Evolutionary conservation across 2,888 invertebrate species (phyloP).

Genomic region (Fragum sueziense): DNA sequence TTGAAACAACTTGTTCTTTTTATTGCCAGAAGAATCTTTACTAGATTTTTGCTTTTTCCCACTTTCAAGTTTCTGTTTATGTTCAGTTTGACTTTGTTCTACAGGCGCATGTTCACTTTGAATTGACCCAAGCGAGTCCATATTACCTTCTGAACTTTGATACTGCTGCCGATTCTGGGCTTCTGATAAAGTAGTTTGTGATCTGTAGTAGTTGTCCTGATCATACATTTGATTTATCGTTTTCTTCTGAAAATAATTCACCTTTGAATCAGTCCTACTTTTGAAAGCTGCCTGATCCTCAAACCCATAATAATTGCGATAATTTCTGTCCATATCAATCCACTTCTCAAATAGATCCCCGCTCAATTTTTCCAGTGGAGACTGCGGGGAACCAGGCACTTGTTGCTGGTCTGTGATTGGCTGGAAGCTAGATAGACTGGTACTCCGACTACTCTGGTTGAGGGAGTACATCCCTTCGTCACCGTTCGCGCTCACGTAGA

Average conservation of each 20-base stretch:
- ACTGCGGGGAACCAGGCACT: conserved; percentile 29
- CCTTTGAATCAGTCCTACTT: conserved; percentile 63
- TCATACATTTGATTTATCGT: conserved; percentile 63
- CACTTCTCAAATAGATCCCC: conserved; percentile 67
- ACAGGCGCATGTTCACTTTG: not conserved
- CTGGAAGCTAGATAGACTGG: conserved; percentile 57
- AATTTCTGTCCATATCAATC: conserved; percentile 69
- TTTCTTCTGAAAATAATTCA: conserved; percentile 69
- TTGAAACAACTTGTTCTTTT: conserved; percentile 56
- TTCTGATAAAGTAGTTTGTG: conserved; percentile 36
- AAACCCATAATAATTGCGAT: conserved; percentile 69
- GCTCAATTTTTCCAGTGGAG: conserved; percentile 54
- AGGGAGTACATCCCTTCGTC: conserved; percentile 61
- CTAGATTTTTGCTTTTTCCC: conserved; percentile 35
- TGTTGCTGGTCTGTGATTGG: conserved; percentile 38
- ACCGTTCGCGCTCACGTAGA: conserved; percentile 55
- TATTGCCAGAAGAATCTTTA: conserved; percentile 34
- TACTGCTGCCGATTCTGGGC: not conserved
- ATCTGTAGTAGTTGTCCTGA: conserved; percentile 65
- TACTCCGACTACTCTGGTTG: conserved; percentile 56
- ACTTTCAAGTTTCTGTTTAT: not conserved
- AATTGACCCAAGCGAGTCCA: not conserved
- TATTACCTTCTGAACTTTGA: not conserved
- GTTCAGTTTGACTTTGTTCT: conserved; percentile 35
- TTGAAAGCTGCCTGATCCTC: conserved; percentile 54